Base-by-base conservation (phyloP, 2,888 invertebrate species). In the Noctua janthina region DNA sequence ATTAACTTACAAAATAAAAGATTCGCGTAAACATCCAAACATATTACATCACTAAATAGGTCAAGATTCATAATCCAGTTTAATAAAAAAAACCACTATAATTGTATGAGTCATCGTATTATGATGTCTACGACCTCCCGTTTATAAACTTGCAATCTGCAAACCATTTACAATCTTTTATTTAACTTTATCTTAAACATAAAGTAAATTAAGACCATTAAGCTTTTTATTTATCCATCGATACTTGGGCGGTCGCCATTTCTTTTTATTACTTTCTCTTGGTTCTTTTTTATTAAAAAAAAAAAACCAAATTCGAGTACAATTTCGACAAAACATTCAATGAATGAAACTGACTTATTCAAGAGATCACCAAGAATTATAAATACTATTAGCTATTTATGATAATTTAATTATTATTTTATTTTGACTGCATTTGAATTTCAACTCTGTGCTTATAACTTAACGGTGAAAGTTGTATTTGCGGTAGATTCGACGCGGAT, bases 241-340 rank as follows among this genome's bases (percentile, higher is more conserved):
- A 85, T 75, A 77, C 78, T 74, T 76, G 75, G 76, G 79, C 71
- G 73, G 85, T 74, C 77, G 0, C 17, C 76, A 72, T 78, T 80
- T 71, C 67, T 74, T 78, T 78, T 79, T 70, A 76, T 59, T 78
- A 75, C 87, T 87, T 88, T 88, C 88, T 75, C 86, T 86, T 81
- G 67, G 15, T 74, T 69, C 15, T 69, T 76, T 70, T 80, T 80
- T 43, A 69, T 17, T 79, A 43, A 66, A 80, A 66, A 80, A 80
- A 76, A 81, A 15, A 74, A 49, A 17, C 64, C 54, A 20, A 77
- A 62, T 39, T 71, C 59, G 46, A 76, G 35, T 74, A 74, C 17
- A 71, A 75, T 78, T 82, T 66, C 46, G 67, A 68, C n/a, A 74
- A 79, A 85, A 79, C 43, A 79, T 54, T 78, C 69, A 71, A 81